Evolutionary conservation across 2,888 invertebrate species (phyloP).

Genomic region (Timandra comae): DNA sequence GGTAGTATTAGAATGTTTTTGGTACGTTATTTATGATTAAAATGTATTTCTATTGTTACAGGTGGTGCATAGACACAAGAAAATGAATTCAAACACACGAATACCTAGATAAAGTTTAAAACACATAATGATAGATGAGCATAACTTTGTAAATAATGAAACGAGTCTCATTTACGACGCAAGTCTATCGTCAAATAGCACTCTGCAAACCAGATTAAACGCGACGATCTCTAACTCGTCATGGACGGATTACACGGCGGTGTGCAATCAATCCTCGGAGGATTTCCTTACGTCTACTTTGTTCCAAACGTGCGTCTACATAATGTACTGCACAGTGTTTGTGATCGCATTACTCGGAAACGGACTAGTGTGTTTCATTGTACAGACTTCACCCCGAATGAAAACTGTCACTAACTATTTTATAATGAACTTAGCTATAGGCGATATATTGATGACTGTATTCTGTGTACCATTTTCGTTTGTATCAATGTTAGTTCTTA

Average conservation of each 20-base stretch:
- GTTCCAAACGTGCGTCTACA: slow-evolving; percentile 80
- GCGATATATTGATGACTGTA: slow-evolving; percentile 92
- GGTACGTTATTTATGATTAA: too few relatives aligned
- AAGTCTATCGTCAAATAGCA: slow-evolving; percentile 19
- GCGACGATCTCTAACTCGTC: slow-evolving; percentile 32
- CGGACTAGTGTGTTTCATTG: slow-evolving; percentile 90
- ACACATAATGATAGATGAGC: slow-evolving; percentile 45
- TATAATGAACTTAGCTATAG: slow-evolving; percentile 91
- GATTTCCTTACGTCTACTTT: slow-evolving; percentile 59
- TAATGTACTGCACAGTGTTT: slow-evolving; percentile 84
- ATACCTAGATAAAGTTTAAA: slow-evolving; percentile 4
- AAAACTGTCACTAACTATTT: slow-evolving; percentile 95
- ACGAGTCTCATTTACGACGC: slow-evolving; percentile 26
- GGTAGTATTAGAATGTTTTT: too few relatives aligned
- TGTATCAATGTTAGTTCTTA: slow-evolving; percentile 85
- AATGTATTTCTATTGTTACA: too few relatives aligned
- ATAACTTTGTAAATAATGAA: slow-evolving; percentile 30
- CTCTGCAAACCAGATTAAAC: slow-evolving; percentile 24
- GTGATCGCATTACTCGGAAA: slow-evolving; percentile 84
- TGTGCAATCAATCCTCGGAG: slow-evolving; percentile 35
- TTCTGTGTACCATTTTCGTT: slow-evolving; percentile 95
- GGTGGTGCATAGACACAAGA: slow-evolving; percentile 4
- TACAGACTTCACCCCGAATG: slow-evolving; percentile 89
- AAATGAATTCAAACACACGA: slow-evolving; percentile 6
- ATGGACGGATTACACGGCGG: slow-evolving; percentile 36